Evolutionary conservation across 2,113 vertebrate species (phyloP), one percentile per base, ranked within the genome.

Genomic region (Phrynosoma blainvillii): DNA sequence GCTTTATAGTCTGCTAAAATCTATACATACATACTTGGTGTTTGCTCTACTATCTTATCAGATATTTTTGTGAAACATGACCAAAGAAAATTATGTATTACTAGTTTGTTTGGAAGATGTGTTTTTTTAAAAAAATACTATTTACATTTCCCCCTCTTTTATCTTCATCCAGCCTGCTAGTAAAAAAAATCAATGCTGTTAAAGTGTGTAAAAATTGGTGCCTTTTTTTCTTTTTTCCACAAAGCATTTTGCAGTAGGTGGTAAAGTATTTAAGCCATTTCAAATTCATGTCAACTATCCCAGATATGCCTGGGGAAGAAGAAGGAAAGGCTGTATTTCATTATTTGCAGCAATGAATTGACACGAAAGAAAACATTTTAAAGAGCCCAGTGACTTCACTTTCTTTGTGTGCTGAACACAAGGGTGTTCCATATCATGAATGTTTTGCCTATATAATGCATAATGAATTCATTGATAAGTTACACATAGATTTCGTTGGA

Each of bases 211-310:
- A 80, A 94, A 94, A 65, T 85, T 85, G 92, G 79, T 78, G 40
- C 23, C 40, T 32, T 47, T 32, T 47, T 87, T 65, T 75, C 62
- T 89, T 85, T 0, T 59, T 40, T 90, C 96, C 80, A 92, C 94
- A 92, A 95, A 87, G 86, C 93, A 96, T 97, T 96, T 91, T 93
- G 81, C 88, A 90, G 96, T 97, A 95, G 96, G 95, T 87, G 62
- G 92, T 89, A 84, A 91, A 96, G 95, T 97, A 98, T 97, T 96
- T 96, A 95, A 97, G 94, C 87, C 91, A 97, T 97, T 97, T 95
- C 92, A 83, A 87, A 94, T 96, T 93, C 94, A 98, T 96, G 95
- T 94, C 95, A 98, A 96, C 90, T 97, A 97, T 98, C 93, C 88
- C 93, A 96, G 95, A 97, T 93, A 97, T 97, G 94, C 91, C 88